phyloP scores from a whole-genome alignment of 2,888 invertebrate species.

The Fabriciana adippe region DNA sequence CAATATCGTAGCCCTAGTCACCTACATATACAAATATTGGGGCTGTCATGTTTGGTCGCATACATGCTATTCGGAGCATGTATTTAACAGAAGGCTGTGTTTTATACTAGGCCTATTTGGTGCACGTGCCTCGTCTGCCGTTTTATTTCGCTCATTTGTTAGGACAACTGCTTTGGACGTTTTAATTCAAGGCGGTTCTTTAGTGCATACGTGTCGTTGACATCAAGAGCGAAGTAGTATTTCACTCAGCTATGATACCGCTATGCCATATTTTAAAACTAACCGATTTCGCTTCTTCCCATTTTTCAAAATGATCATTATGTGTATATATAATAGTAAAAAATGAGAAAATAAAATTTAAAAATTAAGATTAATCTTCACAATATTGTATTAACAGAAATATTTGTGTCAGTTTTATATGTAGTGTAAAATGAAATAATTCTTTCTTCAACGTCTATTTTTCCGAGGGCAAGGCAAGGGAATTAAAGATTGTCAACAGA shows the following conservation, averaged over 20 bases:
- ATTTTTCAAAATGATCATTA: no score
- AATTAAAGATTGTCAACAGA: slow-evolving; percentile 81
- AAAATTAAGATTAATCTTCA: no score
- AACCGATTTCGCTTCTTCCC: no score
- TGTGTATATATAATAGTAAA: no score
- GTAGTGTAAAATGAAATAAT: slow-evolving; percentile 12
- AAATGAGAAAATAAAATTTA: no score
- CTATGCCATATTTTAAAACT: neutral
- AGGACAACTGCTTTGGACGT: slow-evolving; percentile 21
- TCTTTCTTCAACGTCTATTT: slow-evolving; percentile 31
- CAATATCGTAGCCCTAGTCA: slow-evolving; percentile 11
- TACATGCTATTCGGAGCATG: slow-evolving; percentile 56
- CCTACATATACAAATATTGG: slow-evolving; percentile 4
- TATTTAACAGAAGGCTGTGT: slow-evolving; percentile 67
- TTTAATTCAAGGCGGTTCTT: slow-evolving; percentile 19
- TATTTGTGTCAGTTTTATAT: neutral
- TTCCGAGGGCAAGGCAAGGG: slow-evolving; percentile 55
- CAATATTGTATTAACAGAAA: neutral
- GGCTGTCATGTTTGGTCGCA: slow-evolving; percentile 43
- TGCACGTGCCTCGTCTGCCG: slow-evolving; percentile 30
- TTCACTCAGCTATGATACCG: neutral
- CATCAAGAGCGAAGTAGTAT: neutral
- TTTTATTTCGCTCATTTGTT: slow-evolving; percentile 36
- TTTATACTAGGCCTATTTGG: slow-evolving; percentile 54
- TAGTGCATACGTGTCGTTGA: slow-evolving; percentile 9